Evolutionary conservation across 2,113 vertebrate genomes (phyloP), one percentile per base, ranked within the genome.

Genomic region (Galeopterus variegatus): DNA sequence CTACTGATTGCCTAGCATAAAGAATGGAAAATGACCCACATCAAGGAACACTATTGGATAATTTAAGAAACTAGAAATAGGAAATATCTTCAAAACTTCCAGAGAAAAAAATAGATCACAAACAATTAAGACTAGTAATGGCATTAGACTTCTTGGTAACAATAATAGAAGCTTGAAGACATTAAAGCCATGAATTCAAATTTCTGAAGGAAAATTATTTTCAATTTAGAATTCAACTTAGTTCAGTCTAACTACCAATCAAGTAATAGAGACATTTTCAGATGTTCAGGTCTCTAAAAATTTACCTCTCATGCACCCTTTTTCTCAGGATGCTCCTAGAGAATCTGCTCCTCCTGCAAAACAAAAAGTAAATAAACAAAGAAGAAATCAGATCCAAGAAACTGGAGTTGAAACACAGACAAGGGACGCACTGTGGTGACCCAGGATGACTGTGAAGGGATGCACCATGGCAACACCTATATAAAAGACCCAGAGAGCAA

Each of bases 151-250:
- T 91, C 24, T 52, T 4, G 14, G 33, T 62, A 64, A 82, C 15
- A 88, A 82, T 23, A 70, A 48, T 24, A 18, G 28, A 94, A 69
- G 41, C 31, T 52, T 56, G n/a, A 67, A 86, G 73, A 28, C 36
- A 87, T 6, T 41, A 23, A 73, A 77, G 45, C 14, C 48, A 48
- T 7, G 3, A 10, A n/a, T 88, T 92, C 33, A 56, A 70, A 56
- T 84, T 69, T 70, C 85, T 79, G 62, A 77, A 77, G 33, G 79
- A 88, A 95, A 88, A 88, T 18, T 28, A 67, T 60, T 92, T 89
- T 75, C 76, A 45, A 69, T 45, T 12, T 84, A 76, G 80, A 72
- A 81, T 87, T 95, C 21, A 36, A 81, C 24, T 41, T 41, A 41
- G 73, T 11, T 11, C n/a, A 69, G 23, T 6, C 31, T 73, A 87